Conservation (phyloP, 1,140 invertebrate genomes). For the Lutraria rhynchaena region DNA sequence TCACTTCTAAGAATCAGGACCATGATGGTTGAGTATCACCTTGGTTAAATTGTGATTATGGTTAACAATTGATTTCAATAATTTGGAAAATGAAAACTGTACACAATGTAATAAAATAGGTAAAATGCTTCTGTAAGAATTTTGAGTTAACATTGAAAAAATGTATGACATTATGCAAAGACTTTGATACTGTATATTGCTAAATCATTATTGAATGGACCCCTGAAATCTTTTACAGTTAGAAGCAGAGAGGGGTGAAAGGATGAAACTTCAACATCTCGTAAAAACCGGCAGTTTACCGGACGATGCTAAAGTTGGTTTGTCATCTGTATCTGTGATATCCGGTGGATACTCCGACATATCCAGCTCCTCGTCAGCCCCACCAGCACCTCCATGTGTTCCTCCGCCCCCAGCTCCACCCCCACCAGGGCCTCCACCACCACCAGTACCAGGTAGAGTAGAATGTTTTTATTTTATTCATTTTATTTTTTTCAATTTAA, state of each 20-base stretch:
- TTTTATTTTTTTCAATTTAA: too few relatives aligned
- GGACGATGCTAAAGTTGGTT: conserved; percentile 93
- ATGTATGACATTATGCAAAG: too few relatives aligned
- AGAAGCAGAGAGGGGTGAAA: conserved; percentile 91
- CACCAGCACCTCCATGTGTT: conserved; percentile 73
- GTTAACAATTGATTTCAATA: too few relatives aligned
- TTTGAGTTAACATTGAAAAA: too few relatives aligned
- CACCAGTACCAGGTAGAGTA: conserved; percentile 70
- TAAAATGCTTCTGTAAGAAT: too few relatives aligned
- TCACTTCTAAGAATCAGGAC: too few relatives aligned
- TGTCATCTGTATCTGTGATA: conserved; percentile 68
- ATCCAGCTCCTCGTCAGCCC: conserved; percentile 82
- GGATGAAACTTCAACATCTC: conserved; percentile 91
- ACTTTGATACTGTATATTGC: too few relatives aligned
- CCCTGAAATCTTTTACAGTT: conserved; percentile 86
- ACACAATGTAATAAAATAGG: too few relatives aligned
- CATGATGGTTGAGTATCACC: too few relatives aligned
- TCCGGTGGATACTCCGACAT: conserved; percentile 60
- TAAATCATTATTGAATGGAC: too few relatives aligned
- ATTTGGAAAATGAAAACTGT: too few relatives aligned
- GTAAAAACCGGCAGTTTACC: conserved; percentile 93
- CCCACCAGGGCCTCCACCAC: conserved; percentile 82
- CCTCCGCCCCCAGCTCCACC: conserved; percentile 78
- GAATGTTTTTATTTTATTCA: neutral
- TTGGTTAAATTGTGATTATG: too few relatives aligned